Conservation (phyloP, 2,888 invertebrate species). For the Clepsis dumicolana region DNA sequence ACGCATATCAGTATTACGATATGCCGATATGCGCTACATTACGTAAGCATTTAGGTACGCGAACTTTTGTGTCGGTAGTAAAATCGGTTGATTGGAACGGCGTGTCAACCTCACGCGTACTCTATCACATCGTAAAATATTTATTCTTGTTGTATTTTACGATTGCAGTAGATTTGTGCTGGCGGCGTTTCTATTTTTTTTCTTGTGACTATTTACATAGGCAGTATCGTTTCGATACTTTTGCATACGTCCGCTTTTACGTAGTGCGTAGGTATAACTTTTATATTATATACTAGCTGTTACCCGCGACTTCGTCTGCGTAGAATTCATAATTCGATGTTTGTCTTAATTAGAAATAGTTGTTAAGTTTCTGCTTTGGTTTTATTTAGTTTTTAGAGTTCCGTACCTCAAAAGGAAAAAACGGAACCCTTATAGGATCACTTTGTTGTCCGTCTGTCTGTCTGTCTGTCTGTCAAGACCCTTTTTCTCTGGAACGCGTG, state of each 20-base stretch:
- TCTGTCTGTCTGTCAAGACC: too few species aligned
- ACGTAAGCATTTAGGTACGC: slow-evolving; percentile 19
- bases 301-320: too few species aligned
- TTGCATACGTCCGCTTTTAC: neutral
- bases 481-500: too few species aligned
- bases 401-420: too few species aligned
- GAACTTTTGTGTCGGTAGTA: slow-evolving; percentile 31
- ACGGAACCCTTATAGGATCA: too few species aligned
- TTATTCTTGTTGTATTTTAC: slow-evolving; percentile 39
- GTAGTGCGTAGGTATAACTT: neutral
- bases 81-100: slow-evolving; percentile 43
- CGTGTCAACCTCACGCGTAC: slow-evolving; percentile 43
- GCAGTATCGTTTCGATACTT: neutral
- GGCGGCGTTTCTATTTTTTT: slow-evolving; percentile 8
- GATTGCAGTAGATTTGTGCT: slow-evolving; percentile 25
- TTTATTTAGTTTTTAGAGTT: too few species aligned
- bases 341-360: too few species aligned
- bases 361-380: too few species aligned
- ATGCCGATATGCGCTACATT: slow-evolving; percentile 10
- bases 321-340: too few species aligned
- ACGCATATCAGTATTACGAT: slow-evolving; percentile 12
- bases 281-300: too few species aligned
- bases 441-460: too few species aligned
- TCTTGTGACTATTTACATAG: neutral
- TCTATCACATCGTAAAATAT: slow-evolving; percentile 42